Conservation (phyloP, 2,888 invertebrate species). For the Stomorhina lunata region DNA sequence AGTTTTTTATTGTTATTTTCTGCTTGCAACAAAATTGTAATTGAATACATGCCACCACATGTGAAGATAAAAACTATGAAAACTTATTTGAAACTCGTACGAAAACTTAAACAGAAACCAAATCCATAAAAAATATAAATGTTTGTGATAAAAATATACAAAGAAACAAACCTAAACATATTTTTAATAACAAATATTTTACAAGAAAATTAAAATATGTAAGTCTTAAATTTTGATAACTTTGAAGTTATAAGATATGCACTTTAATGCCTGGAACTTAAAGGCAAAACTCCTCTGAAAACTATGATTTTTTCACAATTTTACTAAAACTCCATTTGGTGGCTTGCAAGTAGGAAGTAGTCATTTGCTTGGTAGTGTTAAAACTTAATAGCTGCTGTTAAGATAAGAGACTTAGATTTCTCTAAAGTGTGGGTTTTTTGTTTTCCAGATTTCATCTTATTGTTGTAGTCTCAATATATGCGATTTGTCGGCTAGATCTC, state of each 20-base stretch:
- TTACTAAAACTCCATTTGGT: slow-evolving; percentile 33
- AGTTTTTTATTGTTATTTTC: slow-evolving; percentile 1
- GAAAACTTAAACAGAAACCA: background rate
- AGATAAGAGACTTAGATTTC: slow-evolving; percentile 63
- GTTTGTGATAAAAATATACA: slow-evolving; percentile 34
- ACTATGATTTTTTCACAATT: background rate
- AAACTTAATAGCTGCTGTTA: slow-evolving; percentile 66
- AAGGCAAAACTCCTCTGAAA: background rate
- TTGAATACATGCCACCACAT: slow-evolving; percentile 7
- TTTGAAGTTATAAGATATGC: background rate
- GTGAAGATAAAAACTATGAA: slow-evolving; percentile 25
- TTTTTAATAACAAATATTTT: background rate
- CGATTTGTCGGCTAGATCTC: slow-evolving; percentile 10
- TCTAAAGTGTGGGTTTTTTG: slow-evolving; percentile 53
- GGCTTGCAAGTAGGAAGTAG: slow-evolving; percentile 60
- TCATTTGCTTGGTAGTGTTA: slow-evolving; percentile 65
- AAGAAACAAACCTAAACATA: slow-evolving; percentile 1
- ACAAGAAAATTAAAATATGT: background rate
- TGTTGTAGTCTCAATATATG: slow-evolving; percentile 28
- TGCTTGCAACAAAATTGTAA: background rate
- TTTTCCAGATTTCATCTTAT: slow-evolving; percentile 48
- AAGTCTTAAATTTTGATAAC: background rate
- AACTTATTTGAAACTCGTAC: slow-evolving; percentile 32
- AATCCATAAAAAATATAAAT: slow-evolving; percentile 24
- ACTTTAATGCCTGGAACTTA: background rate